Evolutionary conservation across 2,113 vertebrate genomes (phyloP), one percentile per base, ranked within the genome.

Genomic region (Percina caprodes): DNA sequence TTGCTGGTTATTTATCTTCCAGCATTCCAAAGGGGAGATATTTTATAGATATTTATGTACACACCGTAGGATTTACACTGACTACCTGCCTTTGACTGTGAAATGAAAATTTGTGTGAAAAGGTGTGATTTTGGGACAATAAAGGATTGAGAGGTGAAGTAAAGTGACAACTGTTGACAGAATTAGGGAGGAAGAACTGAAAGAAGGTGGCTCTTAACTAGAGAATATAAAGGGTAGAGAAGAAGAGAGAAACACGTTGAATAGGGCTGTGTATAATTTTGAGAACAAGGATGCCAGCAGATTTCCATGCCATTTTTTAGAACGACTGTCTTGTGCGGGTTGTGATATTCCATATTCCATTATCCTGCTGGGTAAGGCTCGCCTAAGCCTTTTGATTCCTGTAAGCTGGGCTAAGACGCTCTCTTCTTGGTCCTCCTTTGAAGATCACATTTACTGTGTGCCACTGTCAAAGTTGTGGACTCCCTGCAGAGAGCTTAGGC

Each of bases 401-500:
- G 71, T 89, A 86, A 91, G 82, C 74, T 1, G 84, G 75, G 84
- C 69, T 84, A 71, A 92, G 87, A 74, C 77, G 69, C 79, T 81
- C 80, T 81, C 73, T 26, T 86, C 77, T 54, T 66, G 77, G 79
- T 80, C 58, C 49, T 80, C 80, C 88, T 92, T 93, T 92, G 88
- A 93, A 91, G 90, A 91, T 88, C 52, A 60, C 80, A 52, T 86
- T 92, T 63, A 81, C n/a, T 77, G 71, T 62, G 68, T 33, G 42
- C 70, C 49, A 39, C 77, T 77, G 62, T 46, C 62, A 46, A 9
- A 46, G 65, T 21, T 11, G 18, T 30, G 65, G 84, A 82, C 63
- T 89, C 87, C 89, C 90, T 4, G 18, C 75, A 61, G 89, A 86
- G 61, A 80, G 81, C 80, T 71, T 56, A 82, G 73, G 79, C 79